Conservation (phyloP, 2,888 invertebrate genomes). For the Lagria hirta region DNA sequence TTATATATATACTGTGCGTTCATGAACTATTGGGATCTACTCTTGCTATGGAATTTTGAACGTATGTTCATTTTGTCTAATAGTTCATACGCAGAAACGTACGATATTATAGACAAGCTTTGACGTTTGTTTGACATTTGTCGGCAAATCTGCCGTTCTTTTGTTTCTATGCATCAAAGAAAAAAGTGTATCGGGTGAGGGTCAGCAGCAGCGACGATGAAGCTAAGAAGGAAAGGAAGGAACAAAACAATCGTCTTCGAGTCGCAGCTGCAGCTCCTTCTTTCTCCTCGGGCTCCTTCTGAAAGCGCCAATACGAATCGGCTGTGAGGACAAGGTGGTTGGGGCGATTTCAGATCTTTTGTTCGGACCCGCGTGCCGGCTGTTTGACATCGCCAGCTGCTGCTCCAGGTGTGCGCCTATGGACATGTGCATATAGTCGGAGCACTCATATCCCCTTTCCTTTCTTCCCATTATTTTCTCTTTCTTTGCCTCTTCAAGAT, state of each 20-base stretch:
- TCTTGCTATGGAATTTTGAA: too few species aligned
- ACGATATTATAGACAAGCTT: too few species aligned
- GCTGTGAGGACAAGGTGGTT: conserved; percentile 41
- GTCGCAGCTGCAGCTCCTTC: conserved; percentile 22
- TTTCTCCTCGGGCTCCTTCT: conserved; percentile 18
- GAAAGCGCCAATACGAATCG: conserved; percentile 41
- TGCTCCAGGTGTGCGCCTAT: conserved; percentile 51
- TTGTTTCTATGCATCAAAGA: too few species aligned
- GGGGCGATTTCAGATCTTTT: conserved; percentile 44
- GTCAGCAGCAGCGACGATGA: too few species aligned
- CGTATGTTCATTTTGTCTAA: too few species aligned
- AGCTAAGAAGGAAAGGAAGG: too few species aligned
- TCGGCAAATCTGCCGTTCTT: too few species aligned
- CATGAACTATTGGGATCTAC: too few species aligned
- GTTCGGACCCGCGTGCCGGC: conserved; percentile 46
- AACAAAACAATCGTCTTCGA: conserved; percentile 19
- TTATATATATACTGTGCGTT: too few species aligned
- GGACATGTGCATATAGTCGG: conserved; percentile 26
- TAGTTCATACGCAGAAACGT: too few species aligned
- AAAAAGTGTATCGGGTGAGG: too few species aligned
- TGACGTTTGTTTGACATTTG: too few species aligned
- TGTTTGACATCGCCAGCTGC: conserved; percentile 47
- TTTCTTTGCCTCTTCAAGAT: conserved; percentile 17
- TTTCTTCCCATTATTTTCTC: conserved; percentile 19
- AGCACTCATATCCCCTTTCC: conserved; percentile 21